Percentiles rank a stretch among this genome's conserved stretches.
Evolutionary conservation across 2,113 vertebrate genomes (phyloP).

Genomic region (Cariama cristata): DNA sequence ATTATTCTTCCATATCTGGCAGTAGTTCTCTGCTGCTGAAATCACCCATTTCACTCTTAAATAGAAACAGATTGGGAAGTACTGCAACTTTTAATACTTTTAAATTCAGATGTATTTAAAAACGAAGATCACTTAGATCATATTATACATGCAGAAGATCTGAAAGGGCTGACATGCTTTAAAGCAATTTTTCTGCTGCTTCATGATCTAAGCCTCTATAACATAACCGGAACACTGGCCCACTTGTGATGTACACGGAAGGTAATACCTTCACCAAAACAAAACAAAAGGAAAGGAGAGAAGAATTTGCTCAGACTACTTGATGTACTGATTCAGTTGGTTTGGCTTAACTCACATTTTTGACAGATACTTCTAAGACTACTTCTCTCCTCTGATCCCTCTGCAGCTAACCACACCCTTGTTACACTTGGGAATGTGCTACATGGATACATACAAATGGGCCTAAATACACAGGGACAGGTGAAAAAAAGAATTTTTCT

Average conservation of each 20-base stretch:
- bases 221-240: neutral
- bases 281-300: neutral
- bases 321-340: neutral
- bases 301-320: neutral
- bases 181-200: neutral
- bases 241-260: neutral
- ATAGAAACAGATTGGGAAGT: neutral
- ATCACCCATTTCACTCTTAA: neutral
- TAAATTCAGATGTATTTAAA: neutral
- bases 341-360: neutral
- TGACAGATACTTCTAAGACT: neutral
- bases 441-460: rapidly evolving
- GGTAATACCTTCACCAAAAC: neutral
- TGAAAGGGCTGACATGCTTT: neutral
- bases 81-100: neutral
- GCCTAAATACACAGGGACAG: neutral
- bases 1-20: neutral
- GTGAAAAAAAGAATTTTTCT: neutral
- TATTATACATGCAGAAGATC: neutral
- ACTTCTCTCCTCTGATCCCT: neutral
- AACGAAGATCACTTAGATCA: neutral
- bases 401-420: neutral
- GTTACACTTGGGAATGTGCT: neutral
- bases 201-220: neutral
- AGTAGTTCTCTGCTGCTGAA: neutral